phyloP scores from a whole-genome alignment of 2,113 vertebrate species.

The Sebastes fasciatus region DNA sequence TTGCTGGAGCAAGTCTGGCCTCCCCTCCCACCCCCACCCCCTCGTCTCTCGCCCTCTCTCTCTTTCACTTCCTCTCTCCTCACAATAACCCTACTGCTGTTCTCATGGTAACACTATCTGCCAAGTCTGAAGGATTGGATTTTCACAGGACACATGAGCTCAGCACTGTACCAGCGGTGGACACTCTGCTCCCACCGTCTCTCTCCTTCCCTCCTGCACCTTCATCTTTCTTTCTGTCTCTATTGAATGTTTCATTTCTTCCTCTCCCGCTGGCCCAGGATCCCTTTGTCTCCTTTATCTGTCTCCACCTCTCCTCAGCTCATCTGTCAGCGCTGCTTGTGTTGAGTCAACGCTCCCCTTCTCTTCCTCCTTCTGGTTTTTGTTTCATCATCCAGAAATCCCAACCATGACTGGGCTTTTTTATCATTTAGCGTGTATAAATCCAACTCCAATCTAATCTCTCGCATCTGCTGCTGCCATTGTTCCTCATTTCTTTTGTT shows the following conservation, averaged over 20 bases:
- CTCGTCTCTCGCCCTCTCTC: conserved; percentile 45
- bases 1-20: conserved; percentile 92
- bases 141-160: conserved; percentile 79
- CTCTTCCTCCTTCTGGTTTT: conserved; percentile 53
- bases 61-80: conserved; percentile 38
- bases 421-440: conserved; percentile 52
- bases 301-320: conserved; percentile 63
- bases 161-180: conserved; percentile 64
- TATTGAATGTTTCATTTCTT: conserved; percentile 56
- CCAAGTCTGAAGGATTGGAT: conserved; percentile 79
- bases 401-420: conserved; percentile 66
- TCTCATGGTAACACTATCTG: conserved; percentile 84
- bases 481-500: conserved; percentile 58
- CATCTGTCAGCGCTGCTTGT: conserved; percentile 60
- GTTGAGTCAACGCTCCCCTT: conserved; percentile 63
- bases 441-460: conserved; percentile 69
- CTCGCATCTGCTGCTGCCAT: conserved; percentile 56
- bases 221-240: conserved; percentile 63
- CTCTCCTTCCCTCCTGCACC: conserved; percentile 62
- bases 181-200: conserved; percentile 55
- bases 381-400: conserved; percentile 69
- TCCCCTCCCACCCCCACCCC: conserved; percentile 58
- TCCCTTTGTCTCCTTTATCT: conserved; percentile 70
- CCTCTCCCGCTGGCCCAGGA: conserved; percentile 40
- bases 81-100: conserved; percentile 79